These are phyloP conservation scores for Apamea sordens DNA, from an alignment of 2,888 invertebrate genomes.

Conservation along the genomic window DNA sequence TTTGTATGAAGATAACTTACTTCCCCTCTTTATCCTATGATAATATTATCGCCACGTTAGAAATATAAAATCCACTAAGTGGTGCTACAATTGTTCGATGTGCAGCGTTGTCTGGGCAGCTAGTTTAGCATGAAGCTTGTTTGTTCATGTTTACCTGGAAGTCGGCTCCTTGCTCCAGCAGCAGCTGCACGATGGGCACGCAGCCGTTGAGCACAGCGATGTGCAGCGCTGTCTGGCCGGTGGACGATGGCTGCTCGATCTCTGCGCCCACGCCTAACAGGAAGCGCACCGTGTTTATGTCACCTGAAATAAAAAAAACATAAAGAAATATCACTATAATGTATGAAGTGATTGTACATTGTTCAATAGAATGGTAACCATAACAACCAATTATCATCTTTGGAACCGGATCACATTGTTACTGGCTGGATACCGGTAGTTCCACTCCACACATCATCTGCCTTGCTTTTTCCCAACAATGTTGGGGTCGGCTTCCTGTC, in stretches of 20 bases:
- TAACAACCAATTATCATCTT: too few relatives aligned
- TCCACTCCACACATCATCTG: too few relatives aligned
- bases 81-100: constrained; percentile 57
- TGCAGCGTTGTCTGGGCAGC: constrained; percentile 87
- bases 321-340: background rate
- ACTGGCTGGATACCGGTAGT: too few relatives aligned
- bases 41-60: too few relatives aligned
- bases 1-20: too few relatives aligned
- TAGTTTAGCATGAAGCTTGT: background rate
- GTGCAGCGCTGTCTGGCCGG: constrained; percentile 87
- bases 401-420: too few relatives aligned
- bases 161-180: constrained; percentile 88
- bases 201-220: constrained; percentile 82
- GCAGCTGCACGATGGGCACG: constrained; percentile 78
- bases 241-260: constrained; percentile 80
- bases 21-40: too few relatives aligned
- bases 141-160: constrained; percentile 70
- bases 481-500: too few relatives aligned
- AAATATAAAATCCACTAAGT: too few relatives aligned
- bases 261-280: constrained; percentile 87
- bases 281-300: constrained; percentile 82
- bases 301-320: constrained; percentile 72
- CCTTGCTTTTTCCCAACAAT: too few relatives aligned
- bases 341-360: background rate
- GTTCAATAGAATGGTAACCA: background rate